Conservation (phyloP, 2,888 invertebrate species). For the Plusia festucae region DNA sequence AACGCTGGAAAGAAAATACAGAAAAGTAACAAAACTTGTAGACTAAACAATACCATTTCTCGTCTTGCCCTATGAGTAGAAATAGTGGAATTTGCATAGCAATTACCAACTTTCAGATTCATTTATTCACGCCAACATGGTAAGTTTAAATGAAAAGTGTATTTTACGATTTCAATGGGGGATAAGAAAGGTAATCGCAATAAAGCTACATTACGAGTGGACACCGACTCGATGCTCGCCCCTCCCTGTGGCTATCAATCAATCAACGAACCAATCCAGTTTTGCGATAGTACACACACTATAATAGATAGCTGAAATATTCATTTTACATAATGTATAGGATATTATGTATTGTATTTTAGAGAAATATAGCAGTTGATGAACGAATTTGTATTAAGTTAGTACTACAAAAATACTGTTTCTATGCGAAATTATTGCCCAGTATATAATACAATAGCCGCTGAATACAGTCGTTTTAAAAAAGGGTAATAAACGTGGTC, state of each 20-base stretch:
- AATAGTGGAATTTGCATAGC: slow-evolving; percentile 37
- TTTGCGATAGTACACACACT: slow-evolving; percentile 45
- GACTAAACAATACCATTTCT: slow-evolving; percentile 6
- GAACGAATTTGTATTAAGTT: not conserved
- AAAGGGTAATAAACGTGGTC: no score
- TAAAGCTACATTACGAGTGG: slow-evolving; percentile 56
- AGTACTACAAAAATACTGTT: no score
- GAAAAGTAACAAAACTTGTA: not conserved
- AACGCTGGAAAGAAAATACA: no score
- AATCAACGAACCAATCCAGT: slow-evolving; percentile 65
- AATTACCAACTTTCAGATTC: slow-evolving; percentile 22
- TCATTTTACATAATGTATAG: slow-evolving; percentile 4
- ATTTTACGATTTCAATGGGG: slow-evolving; percentile 52
- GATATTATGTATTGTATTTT: no score
- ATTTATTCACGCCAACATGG: slow-evolving; percentile 27
- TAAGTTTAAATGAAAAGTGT: slow-evolving; percentile 46
- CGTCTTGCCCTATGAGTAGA: slow-evolving; percentile 20
- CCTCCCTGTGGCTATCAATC: slow-evolving; percentile 55
- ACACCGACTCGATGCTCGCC: slow-evolving; percentile 41
- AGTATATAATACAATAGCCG: no score
- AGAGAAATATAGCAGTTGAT: no score
- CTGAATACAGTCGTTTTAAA: no score
- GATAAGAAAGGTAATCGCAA: slow-evolving; percentile 39
- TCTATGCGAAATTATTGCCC: no score
- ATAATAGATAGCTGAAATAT: slow-evolving; percentile 16